These are phyloP conservation scores for Leptinotarsa lineolata DNA, from an alignment of 1,140 invertebrate genomes.

Conservation along the genomic window DNA sequence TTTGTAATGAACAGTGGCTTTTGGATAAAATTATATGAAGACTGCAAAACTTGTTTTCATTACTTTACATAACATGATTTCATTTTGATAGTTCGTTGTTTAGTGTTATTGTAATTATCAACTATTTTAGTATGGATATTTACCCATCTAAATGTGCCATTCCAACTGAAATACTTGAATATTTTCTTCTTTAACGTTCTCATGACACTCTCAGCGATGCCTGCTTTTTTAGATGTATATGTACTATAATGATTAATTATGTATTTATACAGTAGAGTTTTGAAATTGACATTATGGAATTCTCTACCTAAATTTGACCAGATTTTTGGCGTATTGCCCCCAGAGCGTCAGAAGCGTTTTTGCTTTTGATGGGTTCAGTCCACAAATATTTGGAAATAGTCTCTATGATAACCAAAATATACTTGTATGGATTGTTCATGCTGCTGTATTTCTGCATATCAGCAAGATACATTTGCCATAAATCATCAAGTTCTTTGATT, in stretches of 20 bases:
- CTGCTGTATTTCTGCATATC: background rate
- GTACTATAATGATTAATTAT: background rate
- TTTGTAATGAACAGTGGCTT: background rate
- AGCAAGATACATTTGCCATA: background rate
- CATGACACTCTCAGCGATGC: background rate
- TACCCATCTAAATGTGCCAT: no score
- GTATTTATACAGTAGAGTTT: background rate
- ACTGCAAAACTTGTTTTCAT: background rate
- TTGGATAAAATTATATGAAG: background rate
- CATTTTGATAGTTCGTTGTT: background rate
- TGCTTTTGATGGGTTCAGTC: background rate
- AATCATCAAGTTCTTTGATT: background rate
- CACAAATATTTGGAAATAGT: background rate
- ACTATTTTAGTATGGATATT: no score
- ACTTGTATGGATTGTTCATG: background rate
- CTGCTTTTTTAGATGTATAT: background rate
- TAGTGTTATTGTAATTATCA: background rate
- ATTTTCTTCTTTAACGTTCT: background rate
- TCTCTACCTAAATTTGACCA: background rate
- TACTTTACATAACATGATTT: background rate
- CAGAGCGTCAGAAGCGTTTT: no score
- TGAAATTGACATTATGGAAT: background rate
- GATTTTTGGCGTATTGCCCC: background rate
- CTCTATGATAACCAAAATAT: background rate
- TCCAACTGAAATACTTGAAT: background rate